phyloP scores from a whole-genome alignment of 2,797 vertebrate genomes.

The Serranus cabrilla region DNA sequence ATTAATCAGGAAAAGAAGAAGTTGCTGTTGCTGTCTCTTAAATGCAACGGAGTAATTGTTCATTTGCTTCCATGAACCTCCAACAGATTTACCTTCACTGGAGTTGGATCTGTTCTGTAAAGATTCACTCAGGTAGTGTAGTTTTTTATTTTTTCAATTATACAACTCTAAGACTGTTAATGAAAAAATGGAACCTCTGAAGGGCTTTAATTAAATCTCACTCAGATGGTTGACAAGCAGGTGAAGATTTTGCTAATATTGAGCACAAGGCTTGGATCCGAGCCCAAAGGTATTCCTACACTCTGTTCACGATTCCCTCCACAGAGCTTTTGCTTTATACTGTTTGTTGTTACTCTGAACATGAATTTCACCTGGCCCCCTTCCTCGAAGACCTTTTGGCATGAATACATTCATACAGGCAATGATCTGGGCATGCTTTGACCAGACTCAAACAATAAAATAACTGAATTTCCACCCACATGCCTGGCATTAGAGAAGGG shows the following conservation, averaged over 20 bases:
- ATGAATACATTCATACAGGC: background rate
- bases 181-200: background rate
- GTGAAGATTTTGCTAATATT: slow-evolving; percentile 3
- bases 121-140: background rate
- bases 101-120: background rate
- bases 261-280: background rate
- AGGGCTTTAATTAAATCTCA: slow-evolving; percentile 14
- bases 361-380: background rate
- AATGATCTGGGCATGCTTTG: background rate
- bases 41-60: background rate
- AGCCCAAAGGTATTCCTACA: background rate
- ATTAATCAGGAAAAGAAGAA: background rate
- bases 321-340: too few relatives aligned
- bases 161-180: slow-evolving; percentile 1
- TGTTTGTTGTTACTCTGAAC: background rate
- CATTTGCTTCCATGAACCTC: background rate
- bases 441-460: background rate
- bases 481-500: slow-evolving; percentile 21
- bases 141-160: background rate
- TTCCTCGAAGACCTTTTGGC: background rate
- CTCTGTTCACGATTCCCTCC: background rate
- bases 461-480: slow-evolving; percentile 27
- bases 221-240: slow-evolving; percentile 11
- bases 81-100: too few relatives aligned
- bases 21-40: background rate